Conservation (phyloP, 2,797 vertebrate species). For the Sphenodon punctatus region DNA sequence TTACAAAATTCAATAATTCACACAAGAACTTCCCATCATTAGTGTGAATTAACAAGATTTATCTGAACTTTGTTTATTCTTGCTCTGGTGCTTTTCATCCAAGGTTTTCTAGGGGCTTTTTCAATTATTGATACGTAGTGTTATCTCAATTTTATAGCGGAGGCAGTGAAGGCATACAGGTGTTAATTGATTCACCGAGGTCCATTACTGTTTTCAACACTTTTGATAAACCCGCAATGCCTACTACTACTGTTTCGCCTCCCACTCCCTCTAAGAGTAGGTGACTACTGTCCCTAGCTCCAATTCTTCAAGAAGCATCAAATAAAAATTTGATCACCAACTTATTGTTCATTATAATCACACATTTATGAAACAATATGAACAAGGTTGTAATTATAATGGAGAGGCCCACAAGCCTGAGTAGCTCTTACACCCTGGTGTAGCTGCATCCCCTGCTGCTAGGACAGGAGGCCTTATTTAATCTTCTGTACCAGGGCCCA, state of each 20-base stretch:
- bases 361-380: too few relatives aligned
- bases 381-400: too few relatives aligned
- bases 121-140: not conserved
- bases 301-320: not conserved
- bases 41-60: constrained; percentile 1
- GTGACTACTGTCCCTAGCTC: not conserved
- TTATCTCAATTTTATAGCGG: not conserved
- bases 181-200: not conserved
- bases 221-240: not conserved
- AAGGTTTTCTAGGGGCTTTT: not conserved
- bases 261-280: not conserved
- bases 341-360: too few relatives aligned
- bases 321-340: too few relatives aligned
- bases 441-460: too few relatives aligned
- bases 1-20: not conserved
- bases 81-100: not conserved
- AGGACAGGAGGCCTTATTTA: too few relatives aligned
- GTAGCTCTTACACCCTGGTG: too few relatives aligned
- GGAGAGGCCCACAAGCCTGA: too few relatives aligned
- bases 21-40: not conserved
- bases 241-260: not conserved
- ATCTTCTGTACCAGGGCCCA: too few relatives aligned
- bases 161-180: not conserved
- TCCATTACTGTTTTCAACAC: not conserved
- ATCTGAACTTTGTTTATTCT: constrained; percentile 1